Conservation (phyloP, 2,113 vertebrate genomes). For the Cariama cristata region DNA sequence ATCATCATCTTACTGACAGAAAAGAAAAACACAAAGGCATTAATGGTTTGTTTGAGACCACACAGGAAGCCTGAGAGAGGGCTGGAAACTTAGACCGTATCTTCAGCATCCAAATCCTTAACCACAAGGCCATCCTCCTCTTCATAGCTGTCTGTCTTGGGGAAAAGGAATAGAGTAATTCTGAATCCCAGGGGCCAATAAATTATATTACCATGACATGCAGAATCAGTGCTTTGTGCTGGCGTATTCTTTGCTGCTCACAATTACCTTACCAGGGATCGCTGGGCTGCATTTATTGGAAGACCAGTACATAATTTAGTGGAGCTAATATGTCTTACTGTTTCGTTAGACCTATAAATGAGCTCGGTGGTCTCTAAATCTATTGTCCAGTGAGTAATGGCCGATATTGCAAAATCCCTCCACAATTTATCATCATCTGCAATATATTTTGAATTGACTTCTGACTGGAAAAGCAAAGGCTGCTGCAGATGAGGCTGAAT, state of each 20-base stretch:
- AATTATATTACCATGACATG: constrained; percentile 7
- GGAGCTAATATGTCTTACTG: background rate
- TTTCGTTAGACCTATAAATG: background rate
- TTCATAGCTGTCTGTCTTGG: constrained; percentile 22
- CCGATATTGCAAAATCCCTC: background rate
- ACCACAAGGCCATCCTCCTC: constrained; percentile 65
- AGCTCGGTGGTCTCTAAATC: constrained; percentile 23
- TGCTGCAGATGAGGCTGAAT: background rate
- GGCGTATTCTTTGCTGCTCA: background rate
- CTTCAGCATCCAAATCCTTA: constrained; percentile 62
- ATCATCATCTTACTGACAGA: constrained; percentile 57
- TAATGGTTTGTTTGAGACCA: constrained; percentile 62
- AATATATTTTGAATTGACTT: background rate
- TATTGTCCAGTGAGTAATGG: constrained; percentile 1
- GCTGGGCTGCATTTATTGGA: background rate
- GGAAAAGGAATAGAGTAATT: constrained; percentile 57
- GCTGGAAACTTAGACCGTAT: background rate
- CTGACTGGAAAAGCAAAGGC: constrained; percentile 21
- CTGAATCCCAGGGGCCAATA: constrained; percentile 21
- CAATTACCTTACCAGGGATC: constrained; percentile 35
- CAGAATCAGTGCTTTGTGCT: constrained; percentile 27
- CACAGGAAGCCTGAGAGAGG: constrained; percentile 62
- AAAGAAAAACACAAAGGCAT: constrained; percentile 64
- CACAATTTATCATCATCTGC: constrained; percentile 3
- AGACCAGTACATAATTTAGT: background rate